A percentile compares a stretch with the other conserved stretches of the same genome.
Conservation (phyloP, 2,888 invertebrate species). For the Myopa testacea region DNA sequence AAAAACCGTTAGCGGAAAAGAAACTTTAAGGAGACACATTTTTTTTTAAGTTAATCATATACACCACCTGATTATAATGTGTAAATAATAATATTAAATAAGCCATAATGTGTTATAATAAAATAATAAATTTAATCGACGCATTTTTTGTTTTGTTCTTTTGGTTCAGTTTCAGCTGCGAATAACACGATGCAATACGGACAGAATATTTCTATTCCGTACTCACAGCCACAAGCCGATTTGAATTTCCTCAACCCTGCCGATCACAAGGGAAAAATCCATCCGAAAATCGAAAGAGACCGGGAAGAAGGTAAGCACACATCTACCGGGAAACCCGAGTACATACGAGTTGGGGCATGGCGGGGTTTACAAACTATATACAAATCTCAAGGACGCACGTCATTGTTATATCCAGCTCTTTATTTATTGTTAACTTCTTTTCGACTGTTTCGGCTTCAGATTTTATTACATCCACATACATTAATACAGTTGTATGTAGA, state of each 20-base stretch:
- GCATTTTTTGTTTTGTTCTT: neutral
- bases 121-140: neutral
- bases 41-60: neutral
- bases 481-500: neutral
- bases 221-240: constrained; percentile 68
- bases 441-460: constrained; percentile 21
- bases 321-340: neutral
- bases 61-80: neutral
- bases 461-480: constrained; percentile 26
- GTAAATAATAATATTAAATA: constrained; percentile 5
- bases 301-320: constrained; percentile 67
- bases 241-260: constrained; percentile 67
- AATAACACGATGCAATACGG: constrained; percentile 69
- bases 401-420: constrained; percentile 38
- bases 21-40: neutral
- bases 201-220: constrained; percentile 69
- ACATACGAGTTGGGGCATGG: too few relatives aligned
- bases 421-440: constrained; percentile 42
- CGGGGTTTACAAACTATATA: neutral
- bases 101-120: neutral
- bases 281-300: constrained; percentile 69
- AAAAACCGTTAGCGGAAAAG: constrained; percentile 33
- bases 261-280: constrained; percentile 69
- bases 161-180: constrained; percentile 63
- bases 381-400: constrained; percentile 46